Base-by-base conservation (phyloP, 1,140 invertebrate species). In the Bombus affinis region DNA sequence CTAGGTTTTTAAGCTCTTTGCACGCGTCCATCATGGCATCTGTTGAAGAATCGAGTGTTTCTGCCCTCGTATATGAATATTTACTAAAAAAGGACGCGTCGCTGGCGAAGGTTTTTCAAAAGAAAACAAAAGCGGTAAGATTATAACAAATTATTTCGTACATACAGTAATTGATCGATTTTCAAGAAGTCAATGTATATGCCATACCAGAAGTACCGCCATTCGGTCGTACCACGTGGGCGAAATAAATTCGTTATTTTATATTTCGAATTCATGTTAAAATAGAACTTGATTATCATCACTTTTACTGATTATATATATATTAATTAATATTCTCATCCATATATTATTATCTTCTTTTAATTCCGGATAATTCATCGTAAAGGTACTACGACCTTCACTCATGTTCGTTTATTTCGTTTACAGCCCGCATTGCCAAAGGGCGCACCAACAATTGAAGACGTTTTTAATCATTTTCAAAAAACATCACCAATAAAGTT, bases 111-210 rank as follows among this genome's bases (percentile, higher is more conserved):
- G 94, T 96, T 68, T 96, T 96, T 88, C 95, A 96, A 85, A 96
- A 96, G 79, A 97, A 96, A 93, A 95, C 95, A 22, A 96, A 96
- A 77, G 95, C 96, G 91, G 96, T 97, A 95, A 96, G 96, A 94
- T 83, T 76, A 76, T 47, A 59, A 18, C 6, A 37, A 79, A 5
- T 75, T 83, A 83, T 82, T 78, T 10, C 37, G 25, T 83, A 83
- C 32, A 81, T 85, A 66, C 35, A n/a, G 35, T 42, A 9, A 12
- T 22, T 32, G 8, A 73, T 72, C 47, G 71, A 86, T 35, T 80
- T 59, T 77, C 10, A 32, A 62, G 0, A 32, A 18, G 32, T 5
- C 66, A 28, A 35, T 74, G 2, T 10, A 70, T 82, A 90, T 79
- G 87, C 86, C 74, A 81, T 28, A 0, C 18, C 18, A 2, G 25